Conservation (phyloP, 2,113 vertebrate species). For the Aix galericulata region DNA sequence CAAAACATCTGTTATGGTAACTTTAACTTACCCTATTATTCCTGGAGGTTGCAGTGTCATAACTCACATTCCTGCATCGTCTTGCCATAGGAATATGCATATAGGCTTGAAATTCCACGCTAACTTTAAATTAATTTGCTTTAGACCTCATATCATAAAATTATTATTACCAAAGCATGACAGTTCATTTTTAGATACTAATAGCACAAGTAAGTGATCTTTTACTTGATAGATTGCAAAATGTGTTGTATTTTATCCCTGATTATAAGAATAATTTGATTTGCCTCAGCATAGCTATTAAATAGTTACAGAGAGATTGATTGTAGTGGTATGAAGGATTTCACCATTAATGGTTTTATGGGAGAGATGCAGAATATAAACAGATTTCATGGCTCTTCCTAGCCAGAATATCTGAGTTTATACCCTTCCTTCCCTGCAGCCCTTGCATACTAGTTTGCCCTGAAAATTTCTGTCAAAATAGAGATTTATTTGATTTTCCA, state of each 20-base stretch:
- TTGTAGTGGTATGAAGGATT: constrained; percentile 22
- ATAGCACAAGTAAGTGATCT: background rate
- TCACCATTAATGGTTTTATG: constrained; percentile 34
- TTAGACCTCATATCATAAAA: background rate
- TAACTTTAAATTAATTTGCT: background rate
- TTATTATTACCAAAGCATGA: background rate
- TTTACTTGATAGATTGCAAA: constrained; percentile 42
- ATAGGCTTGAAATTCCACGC: background rate
- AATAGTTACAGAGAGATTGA: constrained; percentile 42
- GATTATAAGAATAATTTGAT: constrained; percentile 53
- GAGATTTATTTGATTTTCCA: constrained; percentile 3
- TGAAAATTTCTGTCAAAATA: background rate
- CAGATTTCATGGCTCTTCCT: constrained; percentile 21
- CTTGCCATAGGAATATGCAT: background rate
- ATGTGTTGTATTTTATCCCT: constrained; percentile 49
- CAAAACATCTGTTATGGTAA: constrained; percentile 33
- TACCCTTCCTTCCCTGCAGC: background rate
- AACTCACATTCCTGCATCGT: background rate
- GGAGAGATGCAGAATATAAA: constrained; percentile 36
- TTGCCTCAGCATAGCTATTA: constrained; percentile 51
- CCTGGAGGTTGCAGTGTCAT: background rate
- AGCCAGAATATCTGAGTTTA: background rate
- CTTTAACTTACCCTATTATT: background rate
- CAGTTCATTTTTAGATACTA: constrained; percentile 11
- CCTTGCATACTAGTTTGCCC: background rate